Evolutionary conservation across 2,797 vertebrate genomes (phyloP), one percentile per base, ranked within the genome.

Genomic region (Sebastes kiyomatsui): DNA sequence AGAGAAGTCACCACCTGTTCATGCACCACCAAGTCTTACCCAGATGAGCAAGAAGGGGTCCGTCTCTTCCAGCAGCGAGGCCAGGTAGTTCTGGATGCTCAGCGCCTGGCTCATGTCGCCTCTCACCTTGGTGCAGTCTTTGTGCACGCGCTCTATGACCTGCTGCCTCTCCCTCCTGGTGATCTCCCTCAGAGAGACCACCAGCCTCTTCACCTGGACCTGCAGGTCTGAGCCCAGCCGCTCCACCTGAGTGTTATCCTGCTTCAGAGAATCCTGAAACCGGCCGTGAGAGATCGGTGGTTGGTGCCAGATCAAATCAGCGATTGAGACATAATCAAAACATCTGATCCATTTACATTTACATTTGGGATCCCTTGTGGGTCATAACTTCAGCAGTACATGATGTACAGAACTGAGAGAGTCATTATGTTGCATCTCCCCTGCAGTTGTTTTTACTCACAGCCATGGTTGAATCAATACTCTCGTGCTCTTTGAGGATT

Each of bases 41-140:
- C 95, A 95, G 86, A 96, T 94, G 65, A 96, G 93, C 72, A 96
- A 80, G 88, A 95, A 95, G 70, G 95, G 95, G 90, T 95, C 95
- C 0, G 88, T 92, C 88, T 95, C 93, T 5, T 86, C 84, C 80
- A 95, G 90, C 87, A 95, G 86, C 2, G 92, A 83, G 60, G 82
- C 61, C 81, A 96, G 89, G 79, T 95, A 93, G 14, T 75, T 77
- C 75, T 90, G 89, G 86, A 95, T 92, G 88, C 77, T 83, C 46
- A 85, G 87, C 7, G 85, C 93, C 84, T 94, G 90, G 81, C 62
- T 91, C 81, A 96, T 87, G 69, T 93, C 89, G 2, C 82, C 87
- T 72, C 33, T 93, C 54, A 94, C 84, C 68, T 76, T 88, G 75
- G 67, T 73, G 70, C 85, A 91, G 83, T 95, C 91, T 35, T 93